Evolutionary conservation across 2,888 invertebrate species (phyloP), one percentile per base, ranked within the genome.

Genomic region (Idaea biselata): DNA sequence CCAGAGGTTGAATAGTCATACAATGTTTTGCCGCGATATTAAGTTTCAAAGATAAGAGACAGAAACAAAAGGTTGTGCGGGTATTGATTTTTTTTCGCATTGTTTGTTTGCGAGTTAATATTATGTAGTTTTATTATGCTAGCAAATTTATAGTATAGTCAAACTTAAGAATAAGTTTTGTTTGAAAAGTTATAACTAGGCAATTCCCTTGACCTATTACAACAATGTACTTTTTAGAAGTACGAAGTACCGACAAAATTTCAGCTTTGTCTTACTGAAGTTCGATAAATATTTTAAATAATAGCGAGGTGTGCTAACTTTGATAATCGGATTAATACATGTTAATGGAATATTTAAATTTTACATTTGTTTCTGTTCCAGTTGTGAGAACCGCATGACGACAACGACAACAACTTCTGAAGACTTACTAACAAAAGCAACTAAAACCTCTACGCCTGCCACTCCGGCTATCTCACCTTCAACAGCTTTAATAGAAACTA

Each of bases 381-480:
- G 91, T 80, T 92, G 91, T 78, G 86, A 88, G 77, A 76, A 76
- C 73, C 81, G 84, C 85, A 85, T 87, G 80, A 75, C 82, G 62
- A 77, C 84, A 58, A 79, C 81, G 58, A 81, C 83, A 68, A 78
- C 83, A 18, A 81, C 80, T 68, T 75, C 80, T 73, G 84, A 86
- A 75, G 68, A 83, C 83, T 84, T 91, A 89, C 89, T 86, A 82
- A 82, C 85, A 74, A 80, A 77, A 72, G 79, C 80, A 58, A 81
- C 79, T 81, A 83, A 81, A 80, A 65, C 73, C 65, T 72, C 77
- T 77, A 63, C 73, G 68, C 76, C 75, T 73, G 73, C 72, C 69
- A 70, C 73, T 67, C 71, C 69, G 69, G 68, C 74, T 68, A 70
- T 71, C 58, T 66, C 73, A 70, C 63, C 70, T 63, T 71, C 75